A percentile compares a stretch with the other conserved stretches of the same genome.
phyloP scores from a whole-genome alignment of 2,113 vertebrate species.

The Verasper variegatus region DNA sequence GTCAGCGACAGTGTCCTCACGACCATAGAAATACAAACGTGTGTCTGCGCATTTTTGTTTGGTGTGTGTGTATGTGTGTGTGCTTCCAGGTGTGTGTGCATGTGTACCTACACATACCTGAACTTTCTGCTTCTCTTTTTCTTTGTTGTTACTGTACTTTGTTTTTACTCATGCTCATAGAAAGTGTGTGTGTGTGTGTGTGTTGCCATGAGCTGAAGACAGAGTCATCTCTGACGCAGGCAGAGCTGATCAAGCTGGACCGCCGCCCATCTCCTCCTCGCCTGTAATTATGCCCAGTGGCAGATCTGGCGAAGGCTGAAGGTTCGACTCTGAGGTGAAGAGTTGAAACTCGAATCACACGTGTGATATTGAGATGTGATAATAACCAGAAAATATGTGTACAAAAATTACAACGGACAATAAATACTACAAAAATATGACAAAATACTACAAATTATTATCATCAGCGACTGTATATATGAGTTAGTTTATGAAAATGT shows the following conservation, averaged over 20 bases:
- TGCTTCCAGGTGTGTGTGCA: neutral
- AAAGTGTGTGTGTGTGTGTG: neutral
- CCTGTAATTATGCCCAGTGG: constrained; percentile 50
- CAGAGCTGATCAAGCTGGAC: constrained; percentile 19
- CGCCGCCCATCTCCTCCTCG: constrained; percentile 46
- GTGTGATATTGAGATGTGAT: too few relatives aligned
- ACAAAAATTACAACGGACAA: too few relatives aligned
- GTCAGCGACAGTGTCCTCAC: neutral
- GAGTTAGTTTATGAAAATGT: too few relatives aligned
- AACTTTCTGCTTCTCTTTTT: constrained; percentile 3
- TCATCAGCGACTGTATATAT: too few relatives aligned
- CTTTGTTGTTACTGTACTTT: too few relatives aligned
- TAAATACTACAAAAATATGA: too few relatives aligned
- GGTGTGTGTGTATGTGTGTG: neutral
- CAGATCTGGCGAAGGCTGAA: constrained; percentile 18
- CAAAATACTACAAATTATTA: too few relatives aligned
- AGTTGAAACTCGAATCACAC: constrained; percentile 55
- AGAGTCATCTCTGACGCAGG: constrained; percentile 51
- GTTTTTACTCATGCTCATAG: neutral
- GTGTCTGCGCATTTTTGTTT: neutral
- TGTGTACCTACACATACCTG: constrained; percentile 23
- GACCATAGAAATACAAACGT: too few relatives aligned
- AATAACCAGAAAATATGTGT: too few relatives aligned
- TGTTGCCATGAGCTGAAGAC: constrained; percentile 21
- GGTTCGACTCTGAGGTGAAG: constrained; percentile 52